Base-by-base conservation (phyloP, 2,113 vertebrate species). In the Colaptes auratus region DNA sequence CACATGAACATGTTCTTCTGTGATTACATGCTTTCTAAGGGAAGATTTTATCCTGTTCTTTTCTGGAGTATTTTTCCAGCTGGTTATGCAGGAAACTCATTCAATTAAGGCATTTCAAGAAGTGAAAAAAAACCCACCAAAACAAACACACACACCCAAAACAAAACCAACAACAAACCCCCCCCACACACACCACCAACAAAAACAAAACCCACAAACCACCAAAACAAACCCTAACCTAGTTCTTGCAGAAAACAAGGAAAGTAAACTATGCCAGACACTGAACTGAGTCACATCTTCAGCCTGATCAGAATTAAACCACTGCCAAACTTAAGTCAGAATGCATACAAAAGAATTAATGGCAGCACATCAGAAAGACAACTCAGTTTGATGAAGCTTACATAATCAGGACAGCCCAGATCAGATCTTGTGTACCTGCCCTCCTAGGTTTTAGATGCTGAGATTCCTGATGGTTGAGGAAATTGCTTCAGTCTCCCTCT, bases 21-120 rank as follows among this genome's bases (percentile, higher is more conserved):
- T 6, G 7, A 50, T 80, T 75, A 83, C 30, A 35, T 13, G 36
- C 7, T 84, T 89, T 66, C 81, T 65, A 3, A 39, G 44, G 0
- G 1, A 87, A 84, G 70, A 67, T 25, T 28, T 28, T 35, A 86
- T 52, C 20, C 48, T 55, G 72, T 5, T 92, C 52, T 81, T 92
- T 86, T 78, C 61, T 52, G 44, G 8, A 72, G 58, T 36, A 19
- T 85, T 87, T 92, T 92, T 75, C 61, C 63, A 85, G 52, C 9
- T 89, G 30, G 9, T 58, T 35, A 44, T 33, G 10, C 30, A 7
- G 46, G 21, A 71, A 83, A 66, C 3, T 70, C 30, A 52, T 66
- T 67, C 56, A 56, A 48, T 65, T 76, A 92, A 92, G 76, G 80
- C 69, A 77, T 83, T 92, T 92, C 83, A 93, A 73, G 67, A 88